Evolutionary conservation across 2,888 invertebrate species (phyloP).

Genomic region (Oxycera nigricornis): DNA sequence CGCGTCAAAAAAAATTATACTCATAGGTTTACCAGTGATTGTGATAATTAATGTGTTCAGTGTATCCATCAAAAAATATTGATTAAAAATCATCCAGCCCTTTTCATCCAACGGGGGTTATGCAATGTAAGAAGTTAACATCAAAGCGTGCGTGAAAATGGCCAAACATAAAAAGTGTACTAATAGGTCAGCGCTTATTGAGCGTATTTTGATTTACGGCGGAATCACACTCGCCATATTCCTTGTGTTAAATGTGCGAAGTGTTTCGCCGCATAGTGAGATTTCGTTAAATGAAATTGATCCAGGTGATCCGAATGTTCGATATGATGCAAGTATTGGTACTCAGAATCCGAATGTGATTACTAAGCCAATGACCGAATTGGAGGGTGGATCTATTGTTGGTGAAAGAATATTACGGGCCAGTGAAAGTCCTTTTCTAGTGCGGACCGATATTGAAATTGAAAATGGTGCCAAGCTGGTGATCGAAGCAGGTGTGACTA

Average conservation of each 20-base stretch:
- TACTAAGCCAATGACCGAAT: slow-evolving; percentile 51
- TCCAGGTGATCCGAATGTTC: slow-evolving; percentile 37
- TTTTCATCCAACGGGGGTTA: not conserved
- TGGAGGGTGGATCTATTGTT: slow-evolving; percentile 58
- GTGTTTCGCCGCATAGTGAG: slow-evolving; percentile 23
- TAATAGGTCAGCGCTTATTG: not conserved
- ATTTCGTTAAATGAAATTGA: slow-evolving; percentile 44
- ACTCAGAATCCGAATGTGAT: not conserved
- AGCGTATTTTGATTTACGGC: slow-evolving; percentile 10
- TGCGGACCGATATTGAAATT: slow-evolving; percentile 81
- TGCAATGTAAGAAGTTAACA: slow-evolving; percentile 29
- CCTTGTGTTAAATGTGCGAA: not conserved
- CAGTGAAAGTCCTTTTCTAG: slow-evolving; percentile 74
- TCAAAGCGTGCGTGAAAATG: slow-evolving; percentile 19
- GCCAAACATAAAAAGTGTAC: slow-evolving; percentile 30
- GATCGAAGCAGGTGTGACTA: slow-evolving; percentile 88
- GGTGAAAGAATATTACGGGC: slow-evolving; percentile 57
- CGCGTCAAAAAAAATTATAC: not conserved
- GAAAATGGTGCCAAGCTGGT: slow-evolving; percentile 80
- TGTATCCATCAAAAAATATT: no score
- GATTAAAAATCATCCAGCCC: no score
- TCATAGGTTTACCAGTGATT: not conserved
- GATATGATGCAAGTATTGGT: slow-evolving; percentile 21
- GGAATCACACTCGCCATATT: not conserved
- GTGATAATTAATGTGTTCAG: slow-evolving; percentile 8